These are phyloP conservation scores for Noturus placidus DNA, from an alignment of 2,113 vertebrate species.

Conservation along the genomic window DNA sequence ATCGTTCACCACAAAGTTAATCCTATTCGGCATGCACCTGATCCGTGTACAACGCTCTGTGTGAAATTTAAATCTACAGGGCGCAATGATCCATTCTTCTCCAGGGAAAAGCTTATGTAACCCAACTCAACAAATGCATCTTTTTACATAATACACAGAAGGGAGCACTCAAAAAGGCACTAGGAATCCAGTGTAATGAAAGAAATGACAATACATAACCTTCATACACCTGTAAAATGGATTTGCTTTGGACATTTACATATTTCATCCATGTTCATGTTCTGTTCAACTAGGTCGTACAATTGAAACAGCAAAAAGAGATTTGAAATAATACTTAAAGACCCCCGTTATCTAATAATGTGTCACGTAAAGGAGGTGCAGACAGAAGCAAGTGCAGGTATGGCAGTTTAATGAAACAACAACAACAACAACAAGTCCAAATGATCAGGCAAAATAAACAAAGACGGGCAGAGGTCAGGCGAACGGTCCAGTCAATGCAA, in stretches of 20 bases:
- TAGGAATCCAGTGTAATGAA: not conserved
- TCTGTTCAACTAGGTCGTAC: not conserved
- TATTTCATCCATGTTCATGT: not conserved
- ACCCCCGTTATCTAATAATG: too few species aligned
- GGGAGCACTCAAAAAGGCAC: not conserved
- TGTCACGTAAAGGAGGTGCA: too few species aligned
- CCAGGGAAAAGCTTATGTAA: slow-evolving; percentile 29
- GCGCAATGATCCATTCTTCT: slow-evolving; percentile 6
- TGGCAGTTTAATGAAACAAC: too few species aligned
- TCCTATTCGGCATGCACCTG: not conserved
- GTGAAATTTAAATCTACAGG: not conserved
- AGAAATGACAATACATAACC: not conserved
- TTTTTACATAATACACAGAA: slow-evolving; percentile 32
- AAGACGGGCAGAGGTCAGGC: too few species aligned
- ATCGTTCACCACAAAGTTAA: not conserved
- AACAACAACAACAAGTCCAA: too few species aligned
- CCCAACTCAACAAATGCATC: slow-evolving; percentile 6
- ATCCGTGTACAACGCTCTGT: not conserved
- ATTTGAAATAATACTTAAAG: too few species aligned
- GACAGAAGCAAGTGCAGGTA: too few species aligned
- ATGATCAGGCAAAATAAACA: too few species aligned
- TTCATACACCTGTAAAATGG: not conserved
- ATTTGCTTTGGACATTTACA: not conserved
- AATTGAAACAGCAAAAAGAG: not conserved
- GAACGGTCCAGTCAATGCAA: too few species aligned